A percentile compares a stretch with the other conserved stretches of the same genome.
phyloP scores from a whole-genome alignment of 1,140 invertebrate genomes.

The Orchesella cincta region DNA sequence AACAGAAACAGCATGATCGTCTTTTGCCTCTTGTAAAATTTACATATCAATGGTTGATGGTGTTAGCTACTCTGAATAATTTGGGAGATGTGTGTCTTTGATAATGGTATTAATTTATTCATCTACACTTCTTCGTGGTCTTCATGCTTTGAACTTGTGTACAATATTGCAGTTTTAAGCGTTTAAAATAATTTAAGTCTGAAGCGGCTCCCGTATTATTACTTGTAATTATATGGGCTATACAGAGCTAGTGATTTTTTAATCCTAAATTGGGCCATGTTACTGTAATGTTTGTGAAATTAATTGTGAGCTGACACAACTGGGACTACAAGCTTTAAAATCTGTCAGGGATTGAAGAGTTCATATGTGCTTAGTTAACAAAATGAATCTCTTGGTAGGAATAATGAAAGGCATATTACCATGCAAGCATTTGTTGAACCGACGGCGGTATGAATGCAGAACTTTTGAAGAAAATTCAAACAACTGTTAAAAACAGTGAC shows the following conservation, averaged over 20 bases:
- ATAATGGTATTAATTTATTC: slow-evolving; percentile 19
- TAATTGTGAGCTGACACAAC: slow-evolving; percentile 24
- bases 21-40: neutral
- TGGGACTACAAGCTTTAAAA: neutral
- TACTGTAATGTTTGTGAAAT: neutral
- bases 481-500: too few species aligned
- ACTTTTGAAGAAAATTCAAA: too few species aligned
- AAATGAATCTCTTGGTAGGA: too few species aligned
- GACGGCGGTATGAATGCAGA: too few species aligned
- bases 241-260: neutral
- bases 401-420: too few species aligned
- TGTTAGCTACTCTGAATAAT: too few species aligned
- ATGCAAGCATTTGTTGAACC: too few species aligned
- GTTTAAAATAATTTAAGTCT: neutral
- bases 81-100: too few species aligned
- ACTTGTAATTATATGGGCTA: slow-evolving; percentile 15
- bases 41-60: too few species aligned
- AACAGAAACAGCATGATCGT: too few species aligned
- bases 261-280: neutral
- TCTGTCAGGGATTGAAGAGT: neutral
- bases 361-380: too few species aligned
- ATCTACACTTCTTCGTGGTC: slow-evolving; percentile 6
- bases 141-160: too few species aligned
- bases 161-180: neutral
- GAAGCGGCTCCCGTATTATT: neutral